Conservation (phyloP, 1,140 invertebrate species). For the Lordiphosa collinella region DNA sequence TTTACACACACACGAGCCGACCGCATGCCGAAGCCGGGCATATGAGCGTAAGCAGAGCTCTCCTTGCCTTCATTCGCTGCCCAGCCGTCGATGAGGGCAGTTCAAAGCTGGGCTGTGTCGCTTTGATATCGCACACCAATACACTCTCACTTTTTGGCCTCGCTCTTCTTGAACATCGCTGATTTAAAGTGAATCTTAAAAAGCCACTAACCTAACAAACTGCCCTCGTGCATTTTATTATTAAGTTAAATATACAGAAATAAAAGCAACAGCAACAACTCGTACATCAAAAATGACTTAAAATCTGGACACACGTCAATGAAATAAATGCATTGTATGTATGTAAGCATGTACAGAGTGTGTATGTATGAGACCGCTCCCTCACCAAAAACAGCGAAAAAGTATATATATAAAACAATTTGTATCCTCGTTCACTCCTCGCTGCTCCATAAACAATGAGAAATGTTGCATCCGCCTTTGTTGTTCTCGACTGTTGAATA, state of each 20-base stretch:
- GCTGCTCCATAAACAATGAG: constrained; percentile 63
- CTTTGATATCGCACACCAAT: too few species aligned
- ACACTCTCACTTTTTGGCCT: too few species aligned
- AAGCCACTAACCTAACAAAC: too few species aligned
- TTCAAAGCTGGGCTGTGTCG: too few species aligned
- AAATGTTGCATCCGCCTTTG: constrained; percentile 72
- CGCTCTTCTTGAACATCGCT: too few species aligned
- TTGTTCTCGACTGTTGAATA: constrained; percentile 33
- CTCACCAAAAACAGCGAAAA: constrained; percentile 51
- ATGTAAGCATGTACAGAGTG: constrained; percentile 15
- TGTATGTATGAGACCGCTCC: constrained; percentile 53
- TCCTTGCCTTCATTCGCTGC: too few species aligned
- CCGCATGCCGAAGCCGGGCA: too few species aligned
- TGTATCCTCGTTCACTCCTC: constrained; percentile 55
- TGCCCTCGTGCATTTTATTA: constrained; percentile 17
- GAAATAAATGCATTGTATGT: constrained; percentile 61
- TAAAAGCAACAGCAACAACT: constrained; percentile 42
- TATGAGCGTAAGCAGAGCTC: too few species aligned
- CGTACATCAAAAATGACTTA: constrained; percentile 72
- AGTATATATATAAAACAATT: constrained; percentile 42
- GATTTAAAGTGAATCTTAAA: too few species aligned
- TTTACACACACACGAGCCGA: too few species aligned
- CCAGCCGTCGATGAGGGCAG: too few species aligned
- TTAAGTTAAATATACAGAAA: constrained; percentile 50
- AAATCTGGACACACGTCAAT: constrained; percentile 68